Evolutionary conservation across 1,140 invertebrate genomes (phyloP), one percentile per base, ranked within the genome.

Genomic region (Tetramorium parvispinum): DNA sequence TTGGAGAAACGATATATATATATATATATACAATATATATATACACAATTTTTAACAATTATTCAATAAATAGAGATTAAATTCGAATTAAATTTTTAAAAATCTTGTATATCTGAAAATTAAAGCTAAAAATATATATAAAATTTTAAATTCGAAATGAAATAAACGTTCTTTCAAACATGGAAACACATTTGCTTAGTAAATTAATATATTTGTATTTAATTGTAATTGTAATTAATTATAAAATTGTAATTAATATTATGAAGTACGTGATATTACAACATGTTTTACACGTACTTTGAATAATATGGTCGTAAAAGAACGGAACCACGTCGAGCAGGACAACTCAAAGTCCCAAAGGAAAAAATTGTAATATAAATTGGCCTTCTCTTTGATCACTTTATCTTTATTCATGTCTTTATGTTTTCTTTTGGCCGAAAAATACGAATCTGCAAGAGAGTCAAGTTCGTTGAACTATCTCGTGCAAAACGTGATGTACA

Each of bases 401-500:
- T 68, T 40, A 75, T 88, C 61, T 76, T 21, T 46, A 43, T 11
- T 11, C 53, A 11, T 51, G 32, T 27, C 7, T 55, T 61, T 24
- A 32, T 43, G 57, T 7, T 76, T 57, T 73, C 63, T 37, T 1
- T 57, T 66, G 37, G 16, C 46, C 55, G 43, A 77, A 88, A 89
- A 86, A 18, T 46, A 61, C 53, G 24, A 49, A 13, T 53, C 70
- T 46, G 18, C 53, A 40, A 65, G 18, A 59, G 59, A 86, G 71
- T 5, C 57, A 55, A 21, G 87, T 86, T 87, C 78, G 70, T 85
- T 85, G 88, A 90, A 89, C 89, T 66, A 61, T 57, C 40, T 78
- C 85, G 86, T 89, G 76, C 88, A 87, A 57, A 87, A 85, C 86
- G 86, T 89, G 89, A 89, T 87, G 81, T 70, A 71, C 32, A 76